Conservation (phyloP, 2,797 vertebrate genomes). For the Danio kyathit region DNA sequence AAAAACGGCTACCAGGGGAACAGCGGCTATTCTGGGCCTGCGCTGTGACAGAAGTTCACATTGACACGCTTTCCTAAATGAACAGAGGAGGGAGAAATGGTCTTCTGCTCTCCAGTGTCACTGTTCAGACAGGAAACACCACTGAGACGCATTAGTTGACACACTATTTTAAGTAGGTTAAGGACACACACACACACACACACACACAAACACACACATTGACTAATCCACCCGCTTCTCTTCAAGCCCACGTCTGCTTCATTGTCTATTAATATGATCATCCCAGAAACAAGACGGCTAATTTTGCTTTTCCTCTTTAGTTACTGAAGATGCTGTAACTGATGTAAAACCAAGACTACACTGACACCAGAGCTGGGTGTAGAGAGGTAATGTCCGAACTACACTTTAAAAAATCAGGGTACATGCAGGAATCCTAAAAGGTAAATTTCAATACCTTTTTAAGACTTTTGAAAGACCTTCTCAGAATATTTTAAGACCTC, state of each 20-base stretch:
- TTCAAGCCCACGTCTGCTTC: background rate
- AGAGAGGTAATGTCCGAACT: no score
- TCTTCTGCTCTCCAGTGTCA: slow-evolving; percentile 75
- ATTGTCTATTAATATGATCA: background rate
- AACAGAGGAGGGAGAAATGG: slow-evolving; percentile 41
- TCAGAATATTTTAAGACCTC: no score
- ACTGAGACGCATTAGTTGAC: slow-evolving; percentile 75
- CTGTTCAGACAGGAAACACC: slow-evolving; percentile 78
- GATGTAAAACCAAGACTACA: background rate
- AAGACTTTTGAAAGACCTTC: no score
- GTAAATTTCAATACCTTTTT: no score
- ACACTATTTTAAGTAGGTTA: slow-evolving; percentile 77
- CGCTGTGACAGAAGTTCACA: slow-evolving; percentile 78
- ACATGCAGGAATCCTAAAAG: no score
- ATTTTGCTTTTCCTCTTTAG: background rate
- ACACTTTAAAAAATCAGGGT: no score
- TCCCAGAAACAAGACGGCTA: background rate
- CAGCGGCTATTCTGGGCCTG: slow-evolving; percentile 76
- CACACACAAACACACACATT: slow-evolving; percentile 62
- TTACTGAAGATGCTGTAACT: background rate
- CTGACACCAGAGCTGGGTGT: no score
- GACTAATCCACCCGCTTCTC: slow-evolving; percentile 35
- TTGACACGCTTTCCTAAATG: slow-evolving; percentile 80
- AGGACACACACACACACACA: slow-evolving; percentile 67
- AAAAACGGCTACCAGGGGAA: slow-evolving; percentile 75